These are phyloP conservation scores for Plectrocnemia conspersa DNA, from an alignment of 1,140 invertebrate genomes.

Conservation along the genomic window DNA sequence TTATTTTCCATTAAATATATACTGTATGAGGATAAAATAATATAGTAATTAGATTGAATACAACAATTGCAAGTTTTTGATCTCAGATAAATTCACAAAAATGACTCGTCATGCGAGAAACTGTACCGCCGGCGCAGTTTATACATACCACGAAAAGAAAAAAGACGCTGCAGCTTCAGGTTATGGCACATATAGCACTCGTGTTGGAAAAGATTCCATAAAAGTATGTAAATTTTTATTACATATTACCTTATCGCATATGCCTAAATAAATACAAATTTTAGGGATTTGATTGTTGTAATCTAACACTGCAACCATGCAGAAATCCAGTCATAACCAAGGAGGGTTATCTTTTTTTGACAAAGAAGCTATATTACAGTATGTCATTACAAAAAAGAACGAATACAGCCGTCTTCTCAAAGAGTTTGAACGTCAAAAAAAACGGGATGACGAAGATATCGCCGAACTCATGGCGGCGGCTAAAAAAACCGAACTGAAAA, in stretches of 20 bases:
- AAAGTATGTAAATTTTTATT: constrained; percentile 52
- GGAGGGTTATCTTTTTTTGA: constrained; percentile 95
- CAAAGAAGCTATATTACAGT: constrained; percentile 95
- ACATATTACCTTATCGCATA: background rate
- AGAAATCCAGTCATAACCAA: constrained; percentile 47
- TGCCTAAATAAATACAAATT: constrained; percentile 1
- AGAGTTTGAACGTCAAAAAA: constrained; percentile 87
- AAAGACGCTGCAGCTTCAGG: constrained; percentile 93
- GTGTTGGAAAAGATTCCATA: constrained; percentile 94
- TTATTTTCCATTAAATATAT: too few relatives aligned
- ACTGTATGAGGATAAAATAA: too few relatives aligned
- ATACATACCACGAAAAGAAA: constrained; percentile 97
- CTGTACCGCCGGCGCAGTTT: constrained; percentile 96
- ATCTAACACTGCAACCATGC: constrained; percentile 86
- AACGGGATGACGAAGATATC: constrained; percentile 61
- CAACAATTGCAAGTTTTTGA: too few relatives aligned
- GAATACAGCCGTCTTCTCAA: constrained; percentile 87
- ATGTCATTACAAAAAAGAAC: constrained; percentile 92
- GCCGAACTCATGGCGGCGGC: constrained; percentile 41
- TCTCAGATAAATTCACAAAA: too few relatives aligned
- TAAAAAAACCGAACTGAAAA: constrained; percentile 64
- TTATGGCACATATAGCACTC: constrained; percentile 75
- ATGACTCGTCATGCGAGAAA: constrained; percentile 97
- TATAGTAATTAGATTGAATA: too few relatives aligned
- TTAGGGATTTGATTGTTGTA: constrained; percentile 91